Percentiles rank a stretch among this genome's conserved stretches.
Conservation (phyloP, 1,140 invertebrate species). For the Leptestheria dahalacensis region DNA sequence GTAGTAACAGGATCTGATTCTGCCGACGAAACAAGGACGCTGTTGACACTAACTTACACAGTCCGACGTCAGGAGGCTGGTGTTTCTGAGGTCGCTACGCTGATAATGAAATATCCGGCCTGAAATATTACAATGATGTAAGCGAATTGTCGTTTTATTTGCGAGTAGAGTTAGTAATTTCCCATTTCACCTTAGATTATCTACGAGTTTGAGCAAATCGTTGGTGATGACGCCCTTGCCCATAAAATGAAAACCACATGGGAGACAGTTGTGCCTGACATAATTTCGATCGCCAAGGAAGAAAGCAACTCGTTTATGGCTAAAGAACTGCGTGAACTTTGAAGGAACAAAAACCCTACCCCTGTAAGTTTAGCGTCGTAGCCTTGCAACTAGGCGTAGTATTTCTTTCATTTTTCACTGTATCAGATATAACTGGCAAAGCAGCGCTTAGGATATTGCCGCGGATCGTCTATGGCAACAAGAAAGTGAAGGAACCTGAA, state of each 20-base stretch:
- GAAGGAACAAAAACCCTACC: background rate
- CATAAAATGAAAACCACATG: background rate
- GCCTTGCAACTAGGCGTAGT: too few relatives aligned
- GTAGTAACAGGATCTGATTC: background rate
- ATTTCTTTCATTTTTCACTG: background rate
- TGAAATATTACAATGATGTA: background rate
- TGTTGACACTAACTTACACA: background rate
- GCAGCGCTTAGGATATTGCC: background rate
- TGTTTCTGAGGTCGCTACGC: background rate
- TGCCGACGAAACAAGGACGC: background rate
- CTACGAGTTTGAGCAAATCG: background rate
- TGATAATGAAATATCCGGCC: background rate
- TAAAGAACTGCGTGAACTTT: background rate
- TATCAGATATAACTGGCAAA: background rate
- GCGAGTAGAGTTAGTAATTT: background rate
- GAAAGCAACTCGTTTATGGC: background rate
- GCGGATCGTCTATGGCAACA: background rate
- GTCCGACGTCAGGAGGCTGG: background rate
- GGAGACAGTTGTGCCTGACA: background rate
- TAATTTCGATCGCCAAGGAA: background rate
- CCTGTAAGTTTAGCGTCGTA: background rate
- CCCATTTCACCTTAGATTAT: background rate
- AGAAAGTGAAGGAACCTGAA: background rate
- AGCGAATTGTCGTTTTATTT: background rate
- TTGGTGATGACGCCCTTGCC: background rate